Conservation (phyloP, 2,797 vertebrate genomes). For the Spheniscus humboldti region DNA sequence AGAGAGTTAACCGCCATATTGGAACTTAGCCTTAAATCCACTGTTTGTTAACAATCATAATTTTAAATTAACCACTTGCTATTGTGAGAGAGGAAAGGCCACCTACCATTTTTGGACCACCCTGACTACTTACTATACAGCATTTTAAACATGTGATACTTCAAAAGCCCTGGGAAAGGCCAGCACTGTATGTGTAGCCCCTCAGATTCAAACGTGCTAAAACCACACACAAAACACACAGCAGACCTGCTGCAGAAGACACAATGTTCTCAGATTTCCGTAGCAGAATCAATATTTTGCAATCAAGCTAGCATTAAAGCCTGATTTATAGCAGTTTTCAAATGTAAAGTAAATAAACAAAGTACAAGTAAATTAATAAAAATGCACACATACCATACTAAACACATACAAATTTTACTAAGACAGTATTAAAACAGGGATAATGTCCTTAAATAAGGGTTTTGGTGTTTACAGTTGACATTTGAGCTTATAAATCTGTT, state of each 20-base stretch:
- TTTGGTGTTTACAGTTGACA: not conserved
- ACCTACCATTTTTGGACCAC: not conserved
- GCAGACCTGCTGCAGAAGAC: not conserved
- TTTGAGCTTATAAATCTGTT: not conserved
- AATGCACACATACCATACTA: not conserved
- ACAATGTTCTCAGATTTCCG: not conserved
- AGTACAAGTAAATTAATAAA: not conserved
- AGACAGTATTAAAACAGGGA: not conserved
- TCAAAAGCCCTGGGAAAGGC: not conserved
- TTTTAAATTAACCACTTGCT: not conserved
- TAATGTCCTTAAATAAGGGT: not conserved
- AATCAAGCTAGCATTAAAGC: not conserved
- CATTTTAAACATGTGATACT: not conserved
- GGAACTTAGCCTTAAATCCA: not conserved
- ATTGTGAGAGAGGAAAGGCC: not conserved
- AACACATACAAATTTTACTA: not conserved
- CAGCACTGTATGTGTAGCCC: not conserved
- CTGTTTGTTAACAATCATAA: conserved; percentile 16
- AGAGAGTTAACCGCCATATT: not conserved
- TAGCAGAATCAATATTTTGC: not conserved
- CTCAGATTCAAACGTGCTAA: not conserved
- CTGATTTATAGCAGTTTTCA: not conserved
- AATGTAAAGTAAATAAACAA: not conserved
- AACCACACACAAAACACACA: not conserved
- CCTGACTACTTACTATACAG: not conserved